Conservation (phyloP, 2,113 vertebrate species). For the Tylochromis polylepis region DNA sequence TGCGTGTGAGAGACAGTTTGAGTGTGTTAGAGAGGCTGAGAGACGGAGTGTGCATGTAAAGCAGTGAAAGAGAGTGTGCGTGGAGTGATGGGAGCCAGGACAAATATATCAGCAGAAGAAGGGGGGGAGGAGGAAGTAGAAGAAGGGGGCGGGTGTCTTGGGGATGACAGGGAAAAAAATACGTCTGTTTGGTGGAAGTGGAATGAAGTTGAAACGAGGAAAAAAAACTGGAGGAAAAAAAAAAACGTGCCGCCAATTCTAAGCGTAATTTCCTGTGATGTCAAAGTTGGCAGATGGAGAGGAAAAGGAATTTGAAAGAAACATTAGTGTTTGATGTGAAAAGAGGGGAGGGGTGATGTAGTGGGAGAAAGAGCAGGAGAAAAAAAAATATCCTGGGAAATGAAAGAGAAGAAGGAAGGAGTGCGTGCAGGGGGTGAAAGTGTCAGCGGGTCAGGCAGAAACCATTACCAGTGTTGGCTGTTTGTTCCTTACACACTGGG, state of each 20-base stretch:
- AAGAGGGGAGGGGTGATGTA: conserved; percentile 49
- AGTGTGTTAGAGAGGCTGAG: not conserved
- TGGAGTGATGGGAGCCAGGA: conserved; percentile 23
- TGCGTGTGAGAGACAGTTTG: conserved; percentile 23
- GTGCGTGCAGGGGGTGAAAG: conserved; percentile 20
- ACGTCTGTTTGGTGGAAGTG: conserved; percentile 51
- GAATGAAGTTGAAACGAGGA: conserved; percentile 59
- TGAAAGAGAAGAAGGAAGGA: conserved; percentile 45
- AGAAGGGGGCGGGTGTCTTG: conserved; percentile 31
- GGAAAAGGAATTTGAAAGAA: conserved; percentile 76
- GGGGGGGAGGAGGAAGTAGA: not conserved
- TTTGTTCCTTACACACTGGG: conserved; percentile 60
- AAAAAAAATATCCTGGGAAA: conserved; percentile 67
- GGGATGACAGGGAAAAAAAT: conserved; percentile 40
- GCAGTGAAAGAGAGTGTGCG: not conserved
- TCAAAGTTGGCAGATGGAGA: conserved; percentile 74
- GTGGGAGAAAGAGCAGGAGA: conserved; percentile 27
- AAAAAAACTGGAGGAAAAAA: not conserved
- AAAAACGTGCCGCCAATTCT: conserved; percentile 63
- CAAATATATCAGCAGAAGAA: conserved; percentile 26
- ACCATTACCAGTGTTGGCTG: conserved; percentile 67
- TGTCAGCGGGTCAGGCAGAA: conserved; percentile 69
- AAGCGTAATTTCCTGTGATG: conserved; percentile 77
- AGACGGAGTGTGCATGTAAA: not conserved
- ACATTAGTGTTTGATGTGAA: conserved; percentile 77